These are phyloP conservation scores for Tinea trinotella DNA, from an alignment of 2,888 invertebrate genomes.

Conservation along the genomic window DNA sequence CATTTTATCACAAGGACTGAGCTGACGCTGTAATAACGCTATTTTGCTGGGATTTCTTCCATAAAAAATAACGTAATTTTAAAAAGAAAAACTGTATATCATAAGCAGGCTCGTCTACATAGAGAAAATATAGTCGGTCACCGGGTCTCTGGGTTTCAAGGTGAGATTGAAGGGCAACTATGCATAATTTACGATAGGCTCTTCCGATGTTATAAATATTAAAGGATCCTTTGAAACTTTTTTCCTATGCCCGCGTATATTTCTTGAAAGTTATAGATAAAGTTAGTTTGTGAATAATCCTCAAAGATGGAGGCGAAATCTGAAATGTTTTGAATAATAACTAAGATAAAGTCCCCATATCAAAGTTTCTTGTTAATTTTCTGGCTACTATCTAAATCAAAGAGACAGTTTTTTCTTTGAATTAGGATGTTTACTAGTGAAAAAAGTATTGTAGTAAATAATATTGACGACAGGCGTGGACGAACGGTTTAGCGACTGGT, in stretches of 20 bases:
- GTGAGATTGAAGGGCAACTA: conserved; percentile 27
- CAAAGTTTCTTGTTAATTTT: background rate
- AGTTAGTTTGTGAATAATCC: conserved; percentile 16
- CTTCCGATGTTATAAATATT: conserved; percentile 35
- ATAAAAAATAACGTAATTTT: conserved; percentile 24
- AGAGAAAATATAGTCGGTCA: conserved; percentile 25
- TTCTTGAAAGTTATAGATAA: conserved; percentile 13
- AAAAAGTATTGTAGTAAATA: too few species aligned
- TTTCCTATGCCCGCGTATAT: conserved; percentile 1
- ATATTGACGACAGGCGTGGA: too few species aligned
- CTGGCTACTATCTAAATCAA: background rate
- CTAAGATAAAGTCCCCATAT: background rate
- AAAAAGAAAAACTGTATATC: conserved; percentile 26
- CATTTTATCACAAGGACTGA: conserved; percentile 17
- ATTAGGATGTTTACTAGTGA: too few species aligned
- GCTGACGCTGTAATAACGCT: conserved; percentile 27
- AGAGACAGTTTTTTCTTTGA: too few species aligned
- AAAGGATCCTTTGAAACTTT: conserved; percentile 26
- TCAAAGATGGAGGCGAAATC: background rate
- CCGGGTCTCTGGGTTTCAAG: conserved; percentile 24
- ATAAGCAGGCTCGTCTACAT: conserved; percentile 26
- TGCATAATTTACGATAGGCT: conserved; percentile 34
- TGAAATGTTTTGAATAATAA: conserved; percentile 12
- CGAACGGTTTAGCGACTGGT: too few species aligned
- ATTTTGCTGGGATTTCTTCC: conserved; percentile 27